Conservation (phyloP, 2,113 vertebrate species). For the Thymallus thymallus region DNA sequence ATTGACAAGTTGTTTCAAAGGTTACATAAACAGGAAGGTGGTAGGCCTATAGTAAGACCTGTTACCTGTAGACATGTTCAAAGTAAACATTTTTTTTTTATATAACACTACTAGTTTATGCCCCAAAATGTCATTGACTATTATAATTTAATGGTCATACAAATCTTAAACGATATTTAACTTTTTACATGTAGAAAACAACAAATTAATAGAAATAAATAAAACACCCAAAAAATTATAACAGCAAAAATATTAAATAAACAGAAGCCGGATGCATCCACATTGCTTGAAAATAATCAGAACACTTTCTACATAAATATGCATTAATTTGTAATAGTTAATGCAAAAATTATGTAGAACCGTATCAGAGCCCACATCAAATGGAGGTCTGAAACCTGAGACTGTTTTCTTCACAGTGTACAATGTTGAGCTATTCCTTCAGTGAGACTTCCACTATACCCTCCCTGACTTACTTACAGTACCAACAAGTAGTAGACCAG, state of each 20-base stretch:
- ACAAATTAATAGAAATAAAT: constrained; percentile 55
- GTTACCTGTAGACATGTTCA: neutral
- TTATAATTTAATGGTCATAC: constrained; percentile 62
- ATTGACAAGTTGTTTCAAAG: neutral
- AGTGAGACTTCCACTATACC: constrained; percentile 5
- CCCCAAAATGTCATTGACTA: constrained; percentile 41
- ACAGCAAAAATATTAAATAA: constrained; percentile 27
- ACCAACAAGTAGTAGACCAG: constrained; percentile 4
- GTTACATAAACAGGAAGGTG: neutral
- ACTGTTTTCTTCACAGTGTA: constrained; percentile 52
- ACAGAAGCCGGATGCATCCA: constrained; percentile 8
- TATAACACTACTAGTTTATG: neutral
- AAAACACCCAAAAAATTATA: constrained; percentile 33
- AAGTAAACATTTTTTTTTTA: too few species aligned
- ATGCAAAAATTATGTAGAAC: neutral
- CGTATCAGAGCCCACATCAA: neutral
- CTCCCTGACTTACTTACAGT: neutral
- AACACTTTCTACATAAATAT: neutral
- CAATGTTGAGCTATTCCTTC: constrained; percentile 20
- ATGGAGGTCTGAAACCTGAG: constrained; percentile 46
- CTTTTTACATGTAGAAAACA: constrained; percentile 45
- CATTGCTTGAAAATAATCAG: constrained; percentile 18
- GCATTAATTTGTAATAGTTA: neutral
- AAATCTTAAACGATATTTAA: constrained; percentile 60
- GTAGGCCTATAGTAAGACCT: neutral